These are phyloP conservation scores for Collichthys lucidus DNA, from an alignment of 2,113 vertebrate genomes.

Conservation along the genomic window DNA sequence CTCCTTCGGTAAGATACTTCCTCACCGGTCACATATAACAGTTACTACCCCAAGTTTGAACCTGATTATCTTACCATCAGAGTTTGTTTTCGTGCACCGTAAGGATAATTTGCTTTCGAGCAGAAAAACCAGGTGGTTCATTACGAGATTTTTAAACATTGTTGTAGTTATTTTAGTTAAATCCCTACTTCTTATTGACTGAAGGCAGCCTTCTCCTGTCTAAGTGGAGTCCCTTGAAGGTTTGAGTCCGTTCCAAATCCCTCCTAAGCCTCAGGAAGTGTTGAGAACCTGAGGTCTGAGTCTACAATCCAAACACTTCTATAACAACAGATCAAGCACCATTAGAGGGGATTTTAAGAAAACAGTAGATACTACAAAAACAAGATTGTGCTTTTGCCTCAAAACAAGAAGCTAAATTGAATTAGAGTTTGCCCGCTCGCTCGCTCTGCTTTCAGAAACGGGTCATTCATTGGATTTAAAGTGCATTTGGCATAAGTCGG, in stretches of 20 bases:
- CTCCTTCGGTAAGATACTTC: slow-evolving; percentile 41
- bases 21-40: slow-evolving; percentile 50
- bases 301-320: slow-evolving; percentile 49
- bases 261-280: slow-evolving; percentile 57
- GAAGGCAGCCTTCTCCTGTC: slow-evolving; percentile 15
- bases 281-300: slow-evolving; percentile 40
- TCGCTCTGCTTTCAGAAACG: slow-evolving; percentile 42
- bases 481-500: slow-evolving; percentile 64
- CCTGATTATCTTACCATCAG: slow-evolving; percentile 45
- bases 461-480: slow-evolving; percentile 66
- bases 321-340: slow-evolving; percentile 41
- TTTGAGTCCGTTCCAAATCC: slow-evolving; percentile 56
- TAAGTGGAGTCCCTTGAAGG: slow-evolving; percentile 45
- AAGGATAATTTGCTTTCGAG: slow-evolving; percentile 33
- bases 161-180: slow-evolving; percentile 53
- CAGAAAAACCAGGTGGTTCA: slow-evolving; percentile 56
- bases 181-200: slow-evolving; percentile 33
- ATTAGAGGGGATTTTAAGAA: slow-evolving; percentile 48
- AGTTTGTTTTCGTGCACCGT: slow-evolving; percentile 55
- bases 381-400: slow-evolving; percentile 20
- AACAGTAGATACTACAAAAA: slow-evolving; percentile 35
- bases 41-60: slow-evolving; percentile 52
- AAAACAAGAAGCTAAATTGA: slow-evolving; percentile 31
- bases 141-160: slow-evolving; percentile 49
- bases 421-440: slow-evolving; percentile 17